These are phyloP conservation scores for Apaloderma vittatum DNA, from an alignment of 2,113 vertebrate genomes.

Conservation along the genomic window DNA sequence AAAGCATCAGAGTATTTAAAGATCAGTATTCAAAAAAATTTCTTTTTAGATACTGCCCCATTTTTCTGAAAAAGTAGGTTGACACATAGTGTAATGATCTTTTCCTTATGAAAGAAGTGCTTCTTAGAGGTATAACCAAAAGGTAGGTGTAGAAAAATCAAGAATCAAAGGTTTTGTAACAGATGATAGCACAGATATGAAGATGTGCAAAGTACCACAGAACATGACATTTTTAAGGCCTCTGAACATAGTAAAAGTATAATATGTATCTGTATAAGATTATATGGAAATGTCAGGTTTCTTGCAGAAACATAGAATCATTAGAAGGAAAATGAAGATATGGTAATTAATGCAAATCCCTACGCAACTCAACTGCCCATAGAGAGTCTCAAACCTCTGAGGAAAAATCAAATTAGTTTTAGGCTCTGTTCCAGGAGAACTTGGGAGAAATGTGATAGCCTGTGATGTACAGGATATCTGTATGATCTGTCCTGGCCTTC, in stretches of 20 bases:
- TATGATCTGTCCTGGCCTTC: not conserved
- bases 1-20: not conserved
- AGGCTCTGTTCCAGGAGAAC: not conserved
- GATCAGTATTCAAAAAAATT: not conserved
- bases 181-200: not conserved
- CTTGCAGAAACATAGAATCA: not conserved
- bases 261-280: not conserved
- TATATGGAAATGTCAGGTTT: not conserved
- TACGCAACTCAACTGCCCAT: not conserved
- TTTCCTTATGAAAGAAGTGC: not conserved
- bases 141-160: not conserved
- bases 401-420: not conserved
- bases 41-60: not conserved
- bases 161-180: not conserved
- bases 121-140: not conserved
- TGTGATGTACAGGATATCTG: not conserved
- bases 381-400: not conserved
- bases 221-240: not conserved
- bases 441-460: not conserved
- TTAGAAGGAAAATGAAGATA: not conserved
- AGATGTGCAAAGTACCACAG: not conserved
- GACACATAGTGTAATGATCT: not conserved
- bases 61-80: not conserved
- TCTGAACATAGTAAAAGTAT: not conserved
- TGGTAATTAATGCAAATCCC: slow-evolving; percentile 1